These are phyloP conservation scores for Bembecia ichneumoniformis DNA, from an alignment of 2,888 invertebrate species.

Conservation along the genomic window DNA sequence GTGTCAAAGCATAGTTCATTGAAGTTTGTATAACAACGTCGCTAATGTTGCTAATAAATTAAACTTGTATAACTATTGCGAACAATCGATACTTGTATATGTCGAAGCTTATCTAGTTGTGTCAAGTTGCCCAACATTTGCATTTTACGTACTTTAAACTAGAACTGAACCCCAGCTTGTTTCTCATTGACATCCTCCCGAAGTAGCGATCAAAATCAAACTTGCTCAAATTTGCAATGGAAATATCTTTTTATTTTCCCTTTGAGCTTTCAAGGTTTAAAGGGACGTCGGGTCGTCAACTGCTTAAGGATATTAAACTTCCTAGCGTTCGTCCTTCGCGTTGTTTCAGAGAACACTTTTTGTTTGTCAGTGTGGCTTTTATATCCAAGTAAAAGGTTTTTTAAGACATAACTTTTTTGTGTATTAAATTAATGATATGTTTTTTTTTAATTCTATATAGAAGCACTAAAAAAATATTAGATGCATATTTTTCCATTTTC, in stretches of 20 bases:
- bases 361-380: slow-evolving; percentile 9
- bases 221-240: slow-evolving; percentile 45
- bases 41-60: too few species aligned
- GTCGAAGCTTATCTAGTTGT: slow-evolving; percentile 4
- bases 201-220: slow-evolving; percentile 50
- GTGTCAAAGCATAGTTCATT: too few species aligned
- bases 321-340: slow-evolving; percentile 20
- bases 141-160: slow-evolving; percentile 28
- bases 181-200: slow-evolving; percentile 28
- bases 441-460: too few species aligned
- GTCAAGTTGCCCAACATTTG: slow-evolving; percentile 16
- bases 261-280: slow-evolving; percentile 44
- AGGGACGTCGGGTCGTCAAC: slow-evolving; percentile 34
- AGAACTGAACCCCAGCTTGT: slow-evolving; percentile 17
- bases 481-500: too few species aligned
- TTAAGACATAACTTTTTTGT: background rate
- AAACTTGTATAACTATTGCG: background rate
- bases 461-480: too few species aligned
- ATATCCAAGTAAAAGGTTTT: slow-evolving; percentile 5
- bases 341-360: slow-evolving; percentile 17
- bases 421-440: background rate
- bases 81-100: background rate
- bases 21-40: too few species aligned
- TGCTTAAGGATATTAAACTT: slow-evolving; percentile 46
- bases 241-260: slow-evolving; percentile 55